Evolutionary conservation across 1,140 invertebrate genomes (phyloP), one percentile per base, ranked within the genome.

Genomic region (Plutomurus gul): DNA sequence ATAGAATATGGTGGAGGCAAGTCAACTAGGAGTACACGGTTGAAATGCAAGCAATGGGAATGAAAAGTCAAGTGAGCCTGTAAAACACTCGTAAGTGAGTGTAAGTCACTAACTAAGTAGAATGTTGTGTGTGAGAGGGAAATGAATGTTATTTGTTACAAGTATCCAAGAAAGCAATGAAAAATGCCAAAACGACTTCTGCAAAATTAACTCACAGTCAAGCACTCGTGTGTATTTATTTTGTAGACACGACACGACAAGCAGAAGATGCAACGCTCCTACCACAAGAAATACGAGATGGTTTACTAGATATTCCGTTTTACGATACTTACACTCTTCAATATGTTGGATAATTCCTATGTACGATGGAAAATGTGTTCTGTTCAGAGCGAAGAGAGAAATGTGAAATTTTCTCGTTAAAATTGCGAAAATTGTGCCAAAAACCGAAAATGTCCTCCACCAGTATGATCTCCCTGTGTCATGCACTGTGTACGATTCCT

Each of bases 381-480:
- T 30, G 18, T 27, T 27, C 56, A 65, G n/a, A 30, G 16, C 56
- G 36, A 30, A 27, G 56, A 65, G 36, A 65, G 56, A 72, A 72
- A 72, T 72, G 70, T 72, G 70, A 72, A 72, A 70, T 39, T 74
- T 81, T 81, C 79, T 81, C 79, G 79, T 81, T 81, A 81, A 81
- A 81, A 81, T 81, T 81, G 76, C 76, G 40, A 81, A 77, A 77
- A 74, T 81, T 81, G 79, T 81, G 79, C 79, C 79, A 81, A 81
- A 81, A 72, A 72, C 36, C 70, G 70, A 72, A 43, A 40, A 75
- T 75, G 70, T 81, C 79, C 77, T 77, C 77, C n/a, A n/a, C n/a
- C 79, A 81, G 56, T 76, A 65, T 79, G 39, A 30, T 56, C 40
- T 72, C 30, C 70, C 40, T 37, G 22, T 72, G 36, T 27, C 70